Evolutionary conservation across 1,140 invertebrate species (phyloP), one percentile per base, ranked within the genome.

Genomic region (Dreissena rostriformis): DNA sequence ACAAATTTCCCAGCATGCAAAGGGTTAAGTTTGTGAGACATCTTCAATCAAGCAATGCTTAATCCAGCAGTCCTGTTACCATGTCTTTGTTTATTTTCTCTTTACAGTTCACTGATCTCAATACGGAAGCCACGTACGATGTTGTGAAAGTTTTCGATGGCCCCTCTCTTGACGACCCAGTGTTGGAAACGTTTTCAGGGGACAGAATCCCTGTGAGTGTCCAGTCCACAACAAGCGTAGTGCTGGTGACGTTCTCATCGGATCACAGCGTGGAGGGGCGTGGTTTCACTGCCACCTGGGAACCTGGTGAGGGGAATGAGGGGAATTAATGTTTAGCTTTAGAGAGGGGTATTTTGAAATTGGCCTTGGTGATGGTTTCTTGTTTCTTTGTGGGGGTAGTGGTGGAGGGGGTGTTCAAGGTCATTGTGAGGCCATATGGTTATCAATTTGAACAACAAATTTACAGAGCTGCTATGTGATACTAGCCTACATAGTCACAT

Each of bases 81-180:
- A 39, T 39, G 39, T 39, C 39, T 39, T 39, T 39, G 39, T 39
- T 39, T 39, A 22, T 66, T 66, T 78, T 70, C 17, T 26, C 17
- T 49, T 83, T 76, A 19, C 81, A 83, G 81, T 83, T 83, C 29
- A 61, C 28, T n/a, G 7, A 17, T 24, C 67, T 83, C 70, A 65
- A 83, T 28, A 61, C 71, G 63, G 82, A 84, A 66, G 70, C 63
- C 15, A 24, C 26, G 17, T 84, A 72, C 78, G 74, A 84, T 26
- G 28, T 78, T 28, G 24, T 78, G 11, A 78, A 52, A 53, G 26
- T 79, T 17, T 61, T 52, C 1, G 81, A 83, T 83, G 81, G 81
- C 11, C 63, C 66, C 5, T 49, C 61, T 11, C 28, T 39, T 15
- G 63, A 39, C 10, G 81, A 75, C 15, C 19, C 49, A n/a, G 49